Percentiles rank a stretch among this genome's conserved stretches.
These are phyloP conservation scores for Maniola jurtina DNA, from an alignment of 1,140 invertebrate species.

Conservation along the genomic window DNA sequence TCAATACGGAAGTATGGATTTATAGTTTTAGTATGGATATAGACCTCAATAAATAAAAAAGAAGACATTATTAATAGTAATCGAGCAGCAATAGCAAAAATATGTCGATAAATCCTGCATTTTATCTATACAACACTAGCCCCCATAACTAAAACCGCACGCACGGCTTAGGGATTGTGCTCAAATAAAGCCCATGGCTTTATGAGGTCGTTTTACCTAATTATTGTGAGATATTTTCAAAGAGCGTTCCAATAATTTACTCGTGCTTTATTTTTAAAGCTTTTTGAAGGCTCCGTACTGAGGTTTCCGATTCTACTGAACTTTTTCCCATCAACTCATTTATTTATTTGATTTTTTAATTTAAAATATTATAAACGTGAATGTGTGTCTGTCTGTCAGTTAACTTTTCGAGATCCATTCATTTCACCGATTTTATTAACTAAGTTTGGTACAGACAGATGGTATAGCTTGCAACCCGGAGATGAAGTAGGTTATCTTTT, in stretches of 20 bases:
- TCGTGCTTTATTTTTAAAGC: not conserved
- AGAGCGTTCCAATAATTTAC: conserved; percentile 12
- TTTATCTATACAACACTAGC: conserved; percentile 15
- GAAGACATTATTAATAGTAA: no score
- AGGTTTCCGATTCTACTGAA: not conserved
- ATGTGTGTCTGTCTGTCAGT: no score
- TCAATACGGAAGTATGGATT: no score
- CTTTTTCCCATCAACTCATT: not conserved
- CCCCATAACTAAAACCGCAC: conserved; percentile 23
- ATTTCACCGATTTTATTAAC: not conserved
- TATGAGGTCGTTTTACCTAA: conserved; percentile 21
- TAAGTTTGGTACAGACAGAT: not conserved
- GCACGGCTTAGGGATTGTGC: conserved; percentile 25
- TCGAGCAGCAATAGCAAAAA: not conserved
- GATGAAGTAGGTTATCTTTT: no score
- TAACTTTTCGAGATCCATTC: no score
- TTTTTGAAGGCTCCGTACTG: not conserved
- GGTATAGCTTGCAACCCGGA: no score
- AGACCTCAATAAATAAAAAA: no score
- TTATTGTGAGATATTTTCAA: conserved; percentile 20
- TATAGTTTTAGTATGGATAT: no score
- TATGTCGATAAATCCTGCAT: not conserved
- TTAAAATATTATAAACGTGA: no score
- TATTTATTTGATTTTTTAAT: no score
- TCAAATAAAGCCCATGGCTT: conserved; percentile 18